A percentile compares a stretch with the other conserved stretches of the same genome.
Evolutionary conservation across 2,113 vertebrate genomes (phyloP).

Genomic region (Oncorhynchus nerka): DNA sequence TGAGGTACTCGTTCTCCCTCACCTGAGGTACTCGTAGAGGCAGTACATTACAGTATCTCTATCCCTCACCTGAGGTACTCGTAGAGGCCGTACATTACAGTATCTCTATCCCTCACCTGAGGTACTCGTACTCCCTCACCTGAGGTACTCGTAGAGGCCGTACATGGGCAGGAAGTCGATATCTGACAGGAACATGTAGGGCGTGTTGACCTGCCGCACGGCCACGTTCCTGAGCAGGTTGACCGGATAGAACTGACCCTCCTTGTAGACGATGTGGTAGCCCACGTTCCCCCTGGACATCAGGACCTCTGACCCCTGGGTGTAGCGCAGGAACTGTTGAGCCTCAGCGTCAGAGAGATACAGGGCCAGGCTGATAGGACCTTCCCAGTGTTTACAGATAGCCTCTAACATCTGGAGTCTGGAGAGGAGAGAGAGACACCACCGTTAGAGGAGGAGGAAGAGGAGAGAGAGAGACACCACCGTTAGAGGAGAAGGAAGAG

Average conservation of each 20-base stretch:
- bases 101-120: neutral
- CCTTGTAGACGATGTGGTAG: constrained; percentile 98
- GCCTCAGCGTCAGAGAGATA: constrained; percentile 97
- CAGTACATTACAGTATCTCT: too few species aligned
- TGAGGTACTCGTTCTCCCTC: too few species aligned
- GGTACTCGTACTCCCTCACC: constrained; percentile 68
- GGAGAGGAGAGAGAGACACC: neutral
- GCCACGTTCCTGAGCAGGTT: constrained; percentile 97
- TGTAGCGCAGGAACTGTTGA: constrained; percentile 96
- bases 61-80: too few species aligned
- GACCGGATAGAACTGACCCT: constrained; percentile 98
- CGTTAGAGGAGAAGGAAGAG: too few species aligned
- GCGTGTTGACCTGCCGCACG: constrained; percentile 94
- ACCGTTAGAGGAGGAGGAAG: neutral
- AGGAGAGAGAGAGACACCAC: too few species aligned
- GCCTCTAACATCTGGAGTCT: constrained; percentile 99
- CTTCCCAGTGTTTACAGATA: constrained; percentile 99
- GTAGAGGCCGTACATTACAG: too few species aligned
- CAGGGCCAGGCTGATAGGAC: constrained; percentile 94
- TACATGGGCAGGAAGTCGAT: constrained; percentile 99
- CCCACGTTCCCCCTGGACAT: constrained; percentile 93
- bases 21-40: too few species aligned
- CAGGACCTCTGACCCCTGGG: constrained; percentile 97
- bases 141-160: constrained; percentile 98
- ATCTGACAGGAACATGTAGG: constrained; percentile 97